phyloP scores from a whole-genome alignment of 2,797 vertebrate genomes.

The Molothrus ater region DNA sequence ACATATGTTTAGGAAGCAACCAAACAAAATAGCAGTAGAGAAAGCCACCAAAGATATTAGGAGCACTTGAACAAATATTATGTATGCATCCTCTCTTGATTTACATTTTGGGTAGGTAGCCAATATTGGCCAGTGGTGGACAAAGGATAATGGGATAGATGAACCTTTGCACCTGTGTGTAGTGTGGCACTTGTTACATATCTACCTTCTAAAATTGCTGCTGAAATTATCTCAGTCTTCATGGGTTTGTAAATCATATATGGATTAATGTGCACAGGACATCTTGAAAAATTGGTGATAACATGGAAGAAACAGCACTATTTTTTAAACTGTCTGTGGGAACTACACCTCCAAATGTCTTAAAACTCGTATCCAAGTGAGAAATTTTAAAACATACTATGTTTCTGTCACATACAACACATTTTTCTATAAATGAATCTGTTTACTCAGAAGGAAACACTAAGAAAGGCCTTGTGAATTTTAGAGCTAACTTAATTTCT shows the following conservation, averaged over 20 bases:
- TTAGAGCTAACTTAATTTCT: not conserved
- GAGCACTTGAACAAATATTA: not conserved
- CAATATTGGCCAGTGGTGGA: not conserved
- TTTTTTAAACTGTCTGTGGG: not conserved
- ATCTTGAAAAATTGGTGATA: not conserved
- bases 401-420: rapidly evolving
- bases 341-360: not conserved
- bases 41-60: not conserved
- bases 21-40: not conserved
- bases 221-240: not conserved
- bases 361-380: not conserved
- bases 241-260: rapidly evolving
- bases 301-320: not conserved
- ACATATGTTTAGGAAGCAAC: not conserved
- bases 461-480: not conserved
- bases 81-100: not conserved
- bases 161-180: not conserved
- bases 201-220: not conserved
- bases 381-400: not conserved
- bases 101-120: not conserved
- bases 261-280: rapidly evolving
- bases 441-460: not conserved
- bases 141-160: not conserved
- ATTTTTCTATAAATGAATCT: not conserved
- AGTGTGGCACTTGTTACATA: not conserved